A percentile compares a stretch with the other conserved stretches of the same genome.
Conservation (phyloP, 2,888 invertebrate species). For the Chrysotoxum bicinctum region DNA sequence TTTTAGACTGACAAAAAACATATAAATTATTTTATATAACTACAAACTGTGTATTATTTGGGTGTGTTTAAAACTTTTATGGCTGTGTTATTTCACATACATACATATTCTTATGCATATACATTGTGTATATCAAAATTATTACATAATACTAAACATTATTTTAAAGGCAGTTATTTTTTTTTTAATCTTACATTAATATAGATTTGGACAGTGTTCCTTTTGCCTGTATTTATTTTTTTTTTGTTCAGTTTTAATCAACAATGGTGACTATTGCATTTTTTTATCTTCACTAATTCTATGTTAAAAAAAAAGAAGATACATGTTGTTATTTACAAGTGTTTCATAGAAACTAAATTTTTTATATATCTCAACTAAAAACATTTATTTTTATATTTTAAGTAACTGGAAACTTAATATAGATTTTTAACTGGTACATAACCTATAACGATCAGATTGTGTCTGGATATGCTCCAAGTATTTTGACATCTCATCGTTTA, state of each 20-base stretch:
- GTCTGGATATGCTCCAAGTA: conserved; percentile 85
- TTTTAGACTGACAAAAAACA: background rate
- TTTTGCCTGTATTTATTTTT: too few relatives aligned
- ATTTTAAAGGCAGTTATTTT: too few relatives aligned
- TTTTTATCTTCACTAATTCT: conserved; percentile 55
- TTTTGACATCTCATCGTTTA: conserved; percentile 85
- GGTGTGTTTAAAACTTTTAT: conserved; percentile 4
- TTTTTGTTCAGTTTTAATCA: too few relatives aligned
- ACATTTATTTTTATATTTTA: conserved; percentile 44
- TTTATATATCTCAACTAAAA: conserved; percentile 42
- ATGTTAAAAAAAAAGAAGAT: conserved; percentile 49
- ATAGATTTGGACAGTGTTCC: too few relatives aligned
- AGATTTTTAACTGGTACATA: conserved; percentile 80
- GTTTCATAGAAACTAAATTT: conserved; percentile 46
- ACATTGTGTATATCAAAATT: conserved; percentile 45
- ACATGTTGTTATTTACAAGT: conserved; percentile 66
- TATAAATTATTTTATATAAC: conserved; percentile 3
- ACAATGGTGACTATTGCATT: conserved; percentile 55
- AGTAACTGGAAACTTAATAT: conserved; percentile 54
- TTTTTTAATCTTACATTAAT: too few relatives aligned
- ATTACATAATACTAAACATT: conserved; percentile 54
- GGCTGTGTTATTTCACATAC: conserved; percentile 48
- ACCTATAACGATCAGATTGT: conserved; percentile 85
- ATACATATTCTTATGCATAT: too few relatives aligned
- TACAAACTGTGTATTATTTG: background rate